Evolutionary conservation across 2,113 vertebrate genomes (phyloP), one percentile per base, ranked within the genome.

Genomic region (Epinephelus cyanopodus): DNA sequence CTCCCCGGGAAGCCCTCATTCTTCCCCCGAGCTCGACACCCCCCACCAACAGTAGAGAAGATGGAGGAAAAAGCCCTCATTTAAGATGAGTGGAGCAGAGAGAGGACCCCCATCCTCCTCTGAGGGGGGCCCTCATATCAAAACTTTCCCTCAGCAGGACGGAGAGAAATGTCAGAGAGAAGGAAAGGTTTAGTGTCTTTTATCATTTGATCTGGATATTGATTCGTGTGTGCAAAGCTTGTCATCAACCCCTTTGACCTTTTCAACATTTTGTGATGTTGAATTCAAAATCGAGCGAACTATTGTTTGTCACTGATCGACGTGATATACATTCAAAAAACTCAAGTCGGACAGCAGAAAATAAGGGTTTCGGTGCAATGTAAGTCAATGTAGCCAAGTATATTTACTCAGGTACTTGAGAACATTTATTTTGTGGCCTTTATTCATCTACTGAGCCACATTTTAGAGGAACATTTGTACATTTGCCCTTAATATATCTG

Each of bases 1-100:
- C 91, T 83, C 91, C 88, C 86, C 92, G 88, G 89, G 87, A 91
- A 81, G 90, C 87, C 90, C 70, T 82, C 78, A 90, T 88, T 89
- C 86, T 93, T 89, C 88, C 77, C 33, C 64, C 57, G 67, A 79
- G 53, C 87, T 50, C 21, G 45, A 74, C 64, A 50, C 85, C 89
- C 88, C 88, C 86, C 80, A 88, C 76, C 80, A 85, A 77, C 86
- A 80, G 53, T 65, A 69, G 53, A 77, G 21, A 65, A 56, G 54
- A 21, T 25, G 0, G 2, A 64, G 61, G 61, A 81, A 87, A 90
- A 87, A 83, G 76, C 77, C 82, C 72, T 92, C 85, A 85, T 92
- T 90, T 92, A 68, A 74, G 61, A 79, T 23, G 82, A 83, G 76
- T 73, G 80, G 81, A 84, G 37, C 52, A 63, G 82, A 63, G 75